Conservation (phyloP, 2,888 invertebrate genomes). For the Ophion ellenae region DNA sequence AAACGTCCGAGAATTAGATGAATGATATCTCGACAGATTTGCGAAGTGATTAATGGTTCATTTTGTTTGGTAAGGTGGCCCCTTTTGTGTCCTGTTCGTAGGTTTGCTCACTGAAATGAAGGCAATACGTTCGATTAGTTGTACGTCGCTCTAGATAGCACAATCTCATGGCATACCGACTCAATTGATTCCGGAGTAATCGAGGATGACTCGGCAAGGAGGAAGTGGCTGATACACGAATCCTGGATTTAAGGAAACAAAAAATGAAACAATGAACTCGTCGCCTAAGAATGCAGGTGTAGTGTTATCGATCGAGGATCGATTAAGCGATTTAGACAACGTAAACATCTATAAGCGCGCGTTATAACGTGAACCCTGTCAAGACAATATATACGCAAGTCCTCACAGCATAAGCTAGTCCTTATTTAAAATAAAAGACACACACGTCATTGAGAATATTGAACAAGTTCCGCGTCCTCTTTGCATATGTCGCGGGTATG, state of each 20-base stretch:
- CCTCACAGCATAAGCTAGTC: constrained; percentile 72
- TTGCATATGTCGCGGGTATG: constrained; percentile 71
- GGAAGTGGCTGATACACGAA: not conserved
- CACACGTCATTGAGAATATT: constrained; percentile 57
- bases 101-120: not conserved
- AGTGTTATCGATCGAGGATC: constrained; percentile 54
- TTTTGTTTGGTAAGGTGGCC: not conserved
- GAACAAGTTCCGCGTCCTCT: constrained; percentile 66
- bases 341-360: constrained; percentile 58
- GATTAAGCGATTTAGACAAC: constrained; percentile 52
- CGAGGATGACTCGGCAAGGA: constrained; percentile 29
- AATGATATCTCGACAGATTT: not conserved
- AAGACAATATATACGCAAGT: constrained; percentile 74
- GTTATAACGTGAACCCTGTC: constrained; percentile 72
- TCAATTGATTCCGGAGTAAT: constrained; percentile 42
- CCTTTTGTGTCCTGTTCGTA: not conserved
- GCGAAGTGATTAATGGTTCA: not conserved
- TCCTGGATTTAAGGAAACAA: constrained; percentile 16
- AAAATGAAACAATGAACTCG: constrained; percentile 30
- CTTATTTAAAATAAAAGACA: constrained; percentile 65
- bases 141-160: not conserved
- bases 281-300: constrained; percentile 41
- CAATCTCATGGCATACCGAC: constrained; percentile 23
- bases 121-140: not conserved
- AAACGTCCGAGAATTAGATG: constrained; percentile 1